Percentiles rank a stretch among this genome's conserved stretches.
Conservation (phyloP, 2,888 invertebrate genomes). For the Cecidostiba fungosa region DNA sequence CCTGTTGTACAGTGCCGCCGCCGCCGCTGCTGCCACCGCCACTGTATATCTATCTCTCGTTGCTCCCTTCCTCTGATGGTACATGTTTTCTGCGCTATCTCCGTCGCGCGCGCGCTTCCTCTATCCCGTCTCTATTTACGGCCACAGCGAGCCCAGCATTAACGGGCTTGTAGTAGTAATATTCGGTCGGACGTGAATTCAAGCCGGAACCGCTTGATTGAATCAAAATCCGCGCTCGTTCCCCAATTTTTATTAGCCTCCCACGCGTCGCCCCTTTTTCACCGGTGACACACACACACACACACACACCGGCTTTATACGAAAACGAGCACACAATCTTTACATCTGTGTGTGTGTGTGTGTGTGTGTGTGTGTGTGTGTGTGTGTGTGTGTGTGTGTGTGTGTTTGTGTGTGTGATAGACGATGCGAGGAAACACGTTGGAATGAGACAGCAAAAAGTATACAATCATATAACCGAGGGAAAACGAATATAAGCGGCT, state of each 20-base stretch:
- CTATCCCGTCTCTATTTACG: conserved; percentile 54
- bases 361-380: no score
- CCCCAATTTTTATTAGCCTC: conserved; percentile 52
- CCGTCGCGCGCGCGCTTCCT: neutral
- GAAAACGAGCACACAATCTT: neutral
- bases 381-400: no score
- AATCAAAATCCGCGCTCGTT: conserved; percentile 56
- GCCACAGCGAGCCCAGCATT: conserved; percentile 33
- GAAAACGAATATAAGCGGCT: neutral
- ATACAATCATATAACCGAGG: neutral
- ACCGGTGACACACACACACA: neutral
- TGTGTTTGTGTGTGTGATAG: neutral
- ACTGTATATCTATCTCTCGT: conserved; percentile 16
- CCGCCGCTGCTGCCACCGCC: conserved; percentile 6
- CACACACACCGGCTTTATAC: neutral
- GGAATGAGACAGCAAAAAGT: conserved; percentile 6
- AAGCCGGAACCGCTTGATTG: conserved; percentile 56
- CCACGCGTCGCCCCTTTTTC: conserved; percentile 27
- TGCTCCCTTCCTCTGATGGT: neutral
- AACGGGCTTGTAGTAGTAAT: conserved; percentile 51
- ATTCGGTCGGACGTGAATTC: conserved; percentile 56
- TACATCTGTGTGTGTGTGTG: no score
- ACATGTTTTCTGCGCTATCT: conserved; percentile 10
- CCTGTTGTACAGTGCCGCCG: conserved; percentile 16
- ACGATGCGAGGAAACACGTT: neutral